Base-by-base conservation (phyloP, 30 jellyfish, hydroid and myxozoan genomes). In the Mastigias papua region DNA sequence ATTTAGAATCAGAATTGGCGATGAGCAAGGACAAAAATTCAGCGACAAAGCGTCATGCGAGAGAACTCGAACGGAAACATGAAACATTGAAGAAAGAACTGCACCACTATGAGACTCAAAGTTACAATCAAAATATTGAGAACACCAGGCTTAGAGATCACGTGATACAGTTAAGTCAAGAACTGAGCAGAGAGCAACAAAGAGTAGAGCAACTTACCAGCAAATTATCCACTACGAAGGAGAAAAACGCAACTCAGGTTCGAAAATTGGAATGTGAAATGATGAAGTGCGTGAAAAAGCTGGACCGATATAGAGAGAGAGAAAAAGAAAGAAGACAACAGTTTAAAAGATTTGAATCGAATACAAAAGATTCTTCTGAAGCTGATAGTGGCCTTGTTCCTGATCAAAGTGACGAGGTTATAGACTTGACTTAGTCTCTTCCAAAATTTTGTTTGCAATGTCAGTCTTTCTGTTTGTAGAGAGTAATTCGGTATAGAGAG, bases 361-460 rank as follows among this genome's bases (percentile, higher is more conserved):
- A 61, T 49, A 82, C 86, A 33, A 83, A 83, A 68, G 92, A 83
- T 54, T 83, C 92, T 0, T 85, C 94, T 10, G 94, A 85, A 28
- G 94, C 94, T 1, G 94, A 85, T 71, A 85, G 94, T 62, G 94
- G 94, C 88, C 75, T 85, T 21, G 67, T 85, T 61, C 88, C 88
- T 63, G 94, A 85, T 61, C 94, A 85, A 19, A 85, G 88, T 57
- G 94, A 85, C 10, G 94, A 85, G 65, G 51, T 51, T 57, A 67
- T 85, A 9, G 88, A 85, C 42, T 71, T 85, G 23, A 85, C 88
- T 42, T 48, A 46, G 28, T 23, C 64, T 70, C 66, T 10, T 35
- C n/a, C 11, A 5, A 37, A 70, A 33, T 6, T 2, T 26, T 25
- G 80, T 28, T 31, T 5, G 27, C 25, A 34, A 68, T n/a, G n/a